Conservation (phyloP, 2,113 vertebrate species). For the Naja naja region DNA sequence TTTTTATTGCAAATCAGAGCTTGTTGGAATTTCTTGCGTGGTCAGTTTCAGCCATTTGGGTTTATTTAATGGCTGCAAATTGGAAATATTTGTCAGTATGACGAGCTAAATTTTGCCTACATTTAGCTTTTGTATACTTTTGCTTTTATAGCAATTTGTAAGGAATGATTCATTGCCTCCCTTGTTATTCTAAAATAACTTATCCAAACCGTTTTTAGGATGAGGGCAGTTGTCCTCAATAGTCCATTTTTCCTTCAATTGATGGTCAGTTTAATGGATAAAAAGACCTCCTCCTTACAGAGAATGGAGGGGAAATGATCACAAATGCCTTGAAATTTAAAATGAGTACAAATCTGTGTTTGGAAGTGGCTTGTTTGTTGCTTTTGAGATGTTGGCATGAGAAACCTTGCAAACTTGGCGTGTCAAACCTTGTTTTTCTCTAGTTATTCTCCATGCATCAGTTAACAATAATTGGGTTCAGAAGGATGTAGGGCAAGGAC, state of each 20-base stretch:
- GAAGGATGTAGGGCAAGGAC: not conserved
- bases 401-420: no score
- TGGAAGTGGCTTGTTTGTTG: not conserved
- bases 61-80: not conserved
- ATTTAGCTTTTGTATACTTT: not conserved
- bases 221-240: not conserved
- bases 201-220: not conserved
- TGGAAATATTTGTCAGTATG: not conserved
- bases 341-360: not conserved
- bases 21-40: not conserved
- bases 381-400: not conserved
- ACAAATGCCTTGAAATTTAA: not conserved
- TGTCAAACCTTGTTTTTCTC: not conserved
- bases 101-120: not conserved
- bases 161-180: not conserved
- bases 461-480: not conserved
- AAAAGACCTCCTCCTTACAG: not conserved
- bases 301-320: not conserved
- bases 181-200: not conserved
- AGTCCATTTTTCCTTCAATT: not conserved
- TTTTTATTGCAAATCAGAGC: not conserved
- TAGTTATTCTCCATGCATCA: not conserved
- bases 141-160: not conserved
- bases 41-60: not conserved
- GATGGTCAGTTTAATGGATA: not conserved